Conservation (phyloP, 2,888 invertebrate species). For the Spodoptera littoralis region DNA sequence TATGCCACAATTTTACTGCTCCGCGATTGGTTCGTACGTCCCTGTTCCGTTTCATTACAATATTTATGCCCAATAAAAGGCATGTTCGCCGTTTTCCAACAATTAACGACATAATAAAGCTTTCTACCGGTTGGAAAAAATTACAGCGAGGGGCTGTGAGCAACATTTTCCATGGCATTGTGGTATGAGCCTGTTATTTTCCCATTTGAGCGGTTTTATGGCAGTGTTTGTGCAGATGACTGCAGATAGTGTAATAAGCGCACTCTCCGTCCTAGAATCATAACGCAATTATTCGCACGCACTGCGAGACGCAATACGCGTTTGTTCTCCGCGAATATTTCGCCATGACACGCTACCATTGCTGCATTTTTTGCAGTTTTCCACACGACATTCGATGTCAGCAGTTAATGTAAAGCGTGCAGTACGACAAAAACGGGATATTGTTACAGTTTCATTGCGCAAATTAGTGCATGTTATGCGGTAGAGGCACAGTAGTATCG, state of each 20-base stretch:
- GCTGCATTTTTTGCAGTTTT: slow-evolving; percentile 34
- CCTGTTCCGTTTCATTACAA: slow-evolving; percentile 58
- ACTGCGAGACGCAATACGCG: slow-evolving; percentile 67
- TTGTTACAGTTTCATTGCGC: slow-evolving; percentile 42
- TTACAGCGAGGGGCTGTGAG: slow-evolving; percentile 67
- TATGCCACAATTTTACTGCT: slow-evolving; percentile 47
- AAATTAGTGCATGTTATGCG: slow-evolving; percentile 46
- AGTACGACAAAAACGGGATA: slow-evolving; percentile 23
- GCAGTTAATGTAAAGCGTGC: slow-evolving; percentile 37
- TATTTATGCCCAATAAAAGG: slow-evolving; percentile 65
- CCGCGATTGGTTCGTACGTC: slow-evolving; percentile 60
- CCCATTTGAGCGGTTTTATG: slow-evolving; percentile 87
- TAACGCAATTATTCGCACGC: slow-evolving; percentile 87
- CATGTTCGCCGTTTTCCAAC: slow-evolving; percentile 67
- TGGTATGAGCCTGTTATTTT: slow-evolving; percentile 86
- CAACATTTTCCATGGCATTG: slow-evolving; percentile 84
- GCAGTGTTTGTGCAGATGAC: slow-evolving; percentile 80
- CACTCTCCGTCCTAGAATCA: slow-evolving; percentile 83
- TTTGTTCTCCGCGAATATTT: slow-evolving; percentile 49
- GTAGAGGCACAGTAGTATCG: slow-evolving; percentile 38
- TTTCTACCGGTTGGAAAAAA: slow-evolving; percentile 83
- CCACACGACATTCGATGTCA: slow-evolving; percentile 18
- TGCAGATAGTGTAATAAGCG: slow-evolving; percentile 79
- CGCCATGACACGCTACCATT: slow-evolving; percentile 45
- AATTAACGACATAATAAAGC: slow-evolving; percentile 74